Evolutionary conservation across 1,140 invertebrate genomes (phyloP), one percentile per base, ranked within the genome.

Genomic region (Polypedilum pembai): DNA sequence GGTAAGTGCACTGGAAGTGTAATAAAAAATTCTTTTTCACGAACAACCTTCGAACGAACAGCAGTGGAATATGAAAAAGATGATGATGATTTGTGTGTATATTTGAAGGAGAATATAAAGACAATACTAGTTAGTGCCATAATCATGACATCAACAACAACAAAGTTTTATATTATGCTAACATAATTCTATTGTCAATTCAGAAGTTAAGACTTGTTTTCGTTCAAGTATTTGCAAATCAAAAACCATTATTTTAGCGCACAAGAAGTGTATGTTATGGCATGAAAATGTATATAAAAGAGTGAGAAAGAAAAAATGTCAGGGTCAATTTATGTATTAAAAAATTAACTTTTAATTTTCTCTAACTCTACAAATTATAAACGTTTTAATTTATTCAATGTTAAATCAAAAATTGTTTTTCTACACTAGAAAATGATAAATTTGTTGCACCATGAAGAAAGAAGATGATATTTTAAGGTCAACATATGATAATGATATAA

Each of bases 281-380:
- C n/a, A 56, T 56, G 45, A 56, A 56, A 56, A 56, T 56, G 45
- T 56, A 15, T 56, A 56, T 1, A 20, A 20, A 66, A 69, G 20
- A 69, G 8, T 69, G 65, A 69, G 17, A 56, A 8, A 15, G 17
- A 66, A 66, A 69, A 69, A 69, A 69, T 69, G 65, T 69, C 65
- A 69, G 17, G 65, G 65, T 21, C 65, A 69, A 21, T 18, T 33
- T 33, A 33, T 33, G 24, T 33, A 33, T n/a, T 33, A 33, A 33
- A 33, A 33, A 33, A 33, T 33, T 33, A 33, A 33, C 24, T 33
- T 33, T 33, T 33, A 33, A 33, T 33, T 33, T 33, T 33, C 24
- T 33, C 24, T 33, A 33, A 5, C 24, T 33, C 2, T 5, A 3
- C 24, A 33, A 33, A 33, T 33, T 33, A 33, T 33, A 33, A 33